Evolutionary conservation across 2,888 invertebrate species (phyloP), one percentile per base, ranked within the genome.

Genomic region (Metalampra italica): DNA sequence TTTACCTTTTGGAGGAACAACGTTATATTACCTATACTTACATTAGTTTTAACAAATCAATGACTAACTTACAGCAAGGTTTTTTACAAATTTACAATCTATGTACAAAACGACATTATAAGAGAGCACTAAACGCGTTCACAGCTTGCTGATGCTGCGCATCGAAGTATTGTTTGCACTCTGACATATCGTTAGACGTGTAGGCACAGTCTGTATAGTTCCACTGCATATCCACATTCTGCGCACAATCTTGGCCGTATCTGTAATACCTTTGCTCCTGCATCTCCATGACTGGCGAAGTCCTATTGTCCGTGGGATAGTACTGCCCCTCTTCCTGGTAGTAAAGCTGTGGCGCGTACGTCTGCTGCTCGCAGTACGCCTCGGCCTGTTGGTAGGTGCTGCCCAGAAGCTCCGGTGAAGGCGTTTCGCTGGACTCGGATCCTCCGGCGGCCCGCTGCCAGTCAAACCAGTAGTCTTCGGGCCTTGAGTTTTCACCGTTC

Each of bases 401-500:
- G 40, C 83, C 72, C 47, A 90, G 83, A 22, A 90, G 77, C 61
- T 92, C 92, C 0, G 92, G 92, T 0, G 92, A 92, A 3, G 91
- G 86, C 0, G 90, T 82, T 51, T 92, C 92, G 55, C 92, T 92
- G 3, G 87, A 85, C 43, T 90, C 88, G 0, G 86, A 85, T 8
- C 83, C 81, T 11, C 72, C 79, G 14, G 87, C 72, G 0, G 90
- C 79, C 43, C 90, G 80, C 46, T 91, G 90, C 82, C 88, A 90
- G 42, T 92, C 92, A 30, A 91, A 68, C 92, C 92, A 92, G 60
- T 91, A 92, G 34, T 91, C 91, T 60, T 92, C 91, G 36, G 91
- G 87, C 61, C 92, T 91, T 1, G 92, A 94, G 45, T 93, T 94
- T 1, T 94, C 94, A 53, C 92, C 92, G 37, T 93, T 94, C 5